Percentiles rank a stretch among this genome's conserved stretches.
These are phyloP conservation scores for Rhogogaster chlorosoma DNA, from an alignment of 2,888 invertebrate species.

Conservation along the genomic window DNA sequence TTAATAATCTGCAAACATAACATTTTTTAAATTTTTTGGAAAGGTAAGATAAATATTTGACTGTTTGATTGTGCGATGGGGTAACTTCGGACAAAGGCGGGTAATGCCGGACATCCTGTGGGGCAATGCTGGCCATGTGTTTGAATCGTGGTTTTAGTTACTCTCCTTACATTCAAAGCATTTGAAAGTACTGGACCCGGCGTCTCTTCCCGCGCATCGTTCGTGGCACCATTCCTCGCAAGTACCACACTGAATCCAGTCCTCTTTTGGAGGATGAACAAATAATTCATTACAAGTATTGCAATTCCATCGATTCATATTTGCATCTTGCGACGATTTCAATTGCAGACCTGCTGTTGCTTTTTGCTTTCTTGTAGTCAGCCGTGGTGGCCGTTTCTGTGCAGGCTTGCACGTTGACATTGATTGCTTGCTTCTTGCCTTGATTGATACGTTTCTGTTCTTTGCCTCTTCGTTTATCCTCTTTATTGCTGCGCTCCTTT, in stretches of 20 bases:
- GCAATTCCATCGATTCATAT: neutral
- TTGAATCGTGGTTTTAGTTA: neutral
- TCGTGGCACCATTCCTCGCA: slow-evolving; percentile 16
- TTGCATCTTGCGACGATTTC: neutral
- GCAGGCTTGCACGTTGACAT: neutral
- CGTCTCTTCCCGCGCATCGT: neutral
- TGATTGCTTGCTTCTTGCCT: no score
- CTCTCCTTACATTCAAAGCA: neutral
- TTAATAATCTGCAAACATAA: neutral
- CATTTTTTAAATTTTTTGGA: neutral
- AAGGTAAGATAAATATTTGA: neutral
- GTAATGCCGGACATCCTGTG: neutral
- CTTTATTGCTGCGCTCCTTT: neutral
- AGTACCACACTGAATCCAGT: neutral
- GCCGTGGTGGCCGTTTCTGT: neutral
- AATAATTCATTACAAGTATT: neutral
- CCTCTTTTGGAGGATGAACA: neutral
- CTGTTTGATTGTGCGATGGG: neutral
- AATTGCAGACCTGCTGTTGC: neutral
- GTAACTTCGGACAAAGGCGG: neutral
- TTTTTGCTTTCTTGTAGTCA: neutral
- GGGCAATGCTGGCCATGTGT: neutral
- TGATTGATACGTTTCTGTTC: neutral
- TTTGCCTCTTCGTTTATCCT: neutral
- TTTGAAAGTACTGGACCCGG: neutral